These are phyloP conservation scores for Acrobasis suavella DNA, from an alignment of 2,888 invertebrate genomes.

Conservation along the genomic window DNA sequence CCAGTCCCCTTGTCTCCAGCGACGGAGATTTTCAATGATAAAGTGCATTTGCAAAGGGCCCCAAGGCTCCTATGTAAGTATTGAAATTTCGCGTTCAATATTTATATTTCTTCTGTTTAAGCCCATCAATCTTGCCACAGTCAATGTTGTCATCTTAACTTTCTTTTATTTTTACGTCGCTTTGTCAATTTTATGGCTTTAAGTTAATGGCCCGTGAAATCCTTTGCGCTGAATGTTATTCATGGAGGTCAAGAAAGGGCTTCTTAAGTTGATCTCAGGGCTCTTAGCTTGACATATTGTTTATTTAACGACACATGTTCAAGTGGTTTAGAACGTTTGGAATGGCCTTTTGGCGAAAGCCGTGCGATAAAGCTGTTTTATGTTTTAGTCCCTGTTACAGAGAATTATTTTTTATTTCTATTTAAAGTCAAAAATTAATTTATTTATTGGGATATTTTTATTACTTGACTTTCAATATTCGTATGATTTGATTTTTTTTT, in stretches of 20 bases:
- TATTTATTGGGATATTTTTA: no score
- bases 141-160: not conserved
- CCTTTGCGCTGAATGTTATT: not conserved
- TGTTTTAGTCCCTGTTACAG: no score
- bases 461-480: no score
- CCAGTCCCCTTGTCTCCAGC: no score
- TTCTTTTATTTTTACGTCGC: not conserved
- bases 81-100: not conserved
- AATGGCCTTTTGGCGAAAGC: not conserved
- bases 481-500: no score
- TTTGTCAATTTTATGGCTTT: conserved; percentile 13
- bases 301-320: conserved; percentile 7
- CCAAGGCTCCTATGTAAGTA: no score
- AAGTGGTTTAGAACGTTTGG: not conserved
- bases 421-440: no score
- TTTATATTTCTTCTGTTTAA: not conserved
- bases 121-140: not conserved
- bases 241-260: conserved; percentile 12
- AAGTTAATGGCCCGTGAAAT: conserved; percentile 7
- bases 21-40: no score
- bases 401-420: no score
- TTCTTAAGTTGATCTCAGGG: conserved; percentile 5
- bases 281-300: conserved; percentile 4
- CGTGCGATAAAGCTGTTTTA: no score
- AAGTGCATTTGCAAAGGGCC: no score